Evolutionary conservation across 2,888 invertebrate genomes (phyloP).

Genomic region (Anticlea derivata): DNA sequence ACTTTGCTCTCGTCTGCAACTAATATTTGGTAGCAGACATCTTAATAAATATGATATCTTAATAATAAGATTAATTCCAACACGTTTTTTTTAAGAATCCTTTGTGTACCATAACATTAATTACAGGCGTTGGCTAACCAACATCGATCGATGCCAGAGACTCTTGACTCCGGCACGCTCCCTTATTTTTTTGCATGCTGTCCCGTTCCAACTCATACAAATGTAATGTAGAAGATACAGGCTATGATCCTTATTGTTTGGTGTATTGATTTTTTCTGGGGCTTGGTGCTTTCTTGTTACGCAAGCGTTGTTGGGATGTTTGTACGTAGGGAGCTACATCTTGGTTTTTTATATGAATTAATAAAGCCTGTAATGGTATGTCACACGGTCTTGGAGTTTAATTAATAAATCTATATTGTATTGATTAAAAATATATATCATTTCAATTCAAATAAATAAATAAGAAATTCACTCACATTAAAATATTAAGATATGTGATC

Average conservation of each 20-base stretch:
- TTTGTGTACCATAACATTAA: conserved; percentile 38
- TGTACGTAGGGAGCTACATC: too few relatives aligned
- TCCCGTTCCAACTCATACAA: conserved; percentile 67
- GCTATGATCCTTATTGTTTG: conserved; percentile 73
- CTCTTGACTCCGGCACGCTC: conserved; percentile 74
- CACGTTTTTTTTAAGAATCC: conserved; percentile 35
- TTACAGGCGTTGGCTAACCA: conserved; percentile 43
- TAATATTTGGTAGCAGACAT: conserved; percentile 28
- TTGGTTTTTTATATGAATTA: too few relatives aligned
- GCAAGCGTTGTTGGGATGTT: conserved; percentile 40
- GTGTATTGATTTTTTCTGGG: conserved; percentile 76
- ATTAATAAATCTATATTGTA: too few relatives aligned
- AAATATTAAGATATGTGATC: too few relatives aligned
- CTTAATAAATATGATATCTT: conserved; percentile 64
- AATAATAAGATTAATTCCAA: conserved; percentile 44
- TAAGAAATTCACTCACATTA: too few relatives aligned
- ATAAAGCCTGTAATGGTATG: too few relatives aligned
- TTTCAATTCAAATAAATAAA: too few relatives aligned
- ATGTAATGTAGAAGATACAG: conserved; percentile 53
- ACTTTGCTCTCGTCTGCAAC: conserved; percentile 20
- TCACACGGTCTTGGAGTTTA: too few relatives aligned
- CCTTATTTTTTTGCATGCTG: conserved; percentile 64
- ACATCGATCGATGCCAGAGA: conserved; percentile 76
- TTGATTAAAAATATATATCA: too few relatives aligned
- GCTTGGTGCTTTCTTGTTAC: conserved; percentile 51